A percentile compares a stretch with the other conserved stretches of the same genome.
Conservation (phyloP, 2,113 vertebrate genomes). For the Mobula birostris region DNA sequence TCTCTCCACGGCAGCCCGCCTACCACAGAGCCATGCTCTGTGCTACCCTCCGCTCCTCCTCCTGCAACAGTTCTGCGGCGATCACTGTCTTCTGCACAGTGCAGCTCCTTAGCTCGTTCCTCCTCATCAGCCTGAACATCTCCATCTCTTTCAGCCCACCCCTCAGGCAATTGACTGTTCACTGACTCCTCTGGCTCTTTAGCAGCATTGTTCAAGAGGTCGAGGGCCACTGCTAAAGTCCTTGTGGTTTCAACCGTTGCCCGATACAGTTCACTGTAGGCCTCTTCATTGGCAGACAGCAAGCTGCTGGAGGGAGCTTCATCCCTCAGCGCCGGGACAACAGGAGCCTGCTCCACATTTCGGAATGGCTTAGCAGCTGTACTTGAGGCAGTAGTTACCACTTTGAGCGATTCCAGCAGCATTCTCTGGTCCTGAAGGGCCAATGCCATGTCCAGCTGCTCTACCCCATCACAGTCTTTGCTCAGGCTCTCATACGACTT, state of each 20-base stretch:
- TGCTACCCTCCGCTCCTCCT: conserved; percentile 78
- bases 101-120: conserved; percentile 49
- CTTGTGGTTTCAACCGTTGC: conserved; percentile 86
- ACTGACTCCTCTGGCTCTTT: conserved; percentile 71
- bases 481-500: conserved; percentile 87
- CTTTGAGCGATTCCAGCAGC: conserved; percentile 85
- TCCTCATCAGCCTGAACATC: conserved; percentile 52
- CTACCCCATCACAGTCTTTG: conserved; percentile 81
- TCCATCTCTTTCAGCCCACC: conserved; percentile 58
- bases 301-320: conserved; percentile 69
- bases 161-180: conserved; percentile 60
- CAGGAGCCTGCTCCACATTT: conserved; percentile 61
- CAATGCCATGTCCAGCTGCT: conserved; percentile 91
- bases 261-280: conserved; percentile 80
- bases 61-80: conserved; percentile 66
- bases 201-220: conserved; percentile 75
- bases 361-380: conserved; percentile 54
- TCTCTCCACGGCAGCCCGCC: conserved; percentile 40
- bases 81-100: conserved; percentile 57
- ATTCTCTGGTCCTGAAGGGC: conserved; percentile 92
- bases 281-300: conserved; percentile 74
- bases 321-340: conserved; percentile 56
- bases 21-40: conserved; percentile 49
- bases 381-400: conserved; percentile 81
- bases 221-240: conserved; percentile 83